phyloP scores from a whole-genome alignment of 1,140 invertebrate genomes.

The Lethocerus indicus region DNA sequence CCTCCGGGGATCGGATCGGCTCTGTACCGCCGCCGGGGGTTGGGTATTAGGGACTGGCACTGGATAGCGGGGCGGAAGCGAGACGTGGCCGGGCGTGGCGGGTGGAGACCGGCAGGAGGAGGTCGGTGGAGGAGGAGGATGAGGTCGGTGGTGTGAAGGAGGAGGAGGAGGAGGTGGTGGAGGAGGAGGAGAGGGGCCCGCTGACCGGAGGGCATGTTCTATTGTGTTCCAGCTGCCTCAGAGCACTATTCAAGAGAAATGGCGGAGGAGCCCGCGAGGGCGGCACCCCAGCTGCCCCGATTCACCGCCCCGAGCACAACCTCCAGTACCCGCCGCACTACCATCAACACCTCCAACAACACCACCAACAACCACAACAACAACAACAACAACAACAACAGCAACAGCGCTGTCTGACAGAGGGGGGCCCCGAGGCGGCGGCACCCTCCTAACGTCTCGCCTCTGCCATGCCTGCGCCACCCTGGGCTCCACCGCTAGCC shows the following conservation, averaged over 20 bases:
- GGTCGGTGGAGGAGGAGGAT: no score
- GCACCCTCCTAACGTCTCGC: not conserved
- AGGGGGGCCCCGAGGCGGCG: not conserved
- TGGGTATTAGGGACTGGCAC: no score
- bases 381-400: not conserved
- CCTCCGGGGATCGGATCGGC: no score
- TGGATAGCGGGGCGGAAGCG: no score
- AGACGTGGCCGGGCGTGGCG: no score
- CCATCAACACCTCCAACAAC: not conserved
- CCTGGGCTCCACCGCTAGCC: not conserved
- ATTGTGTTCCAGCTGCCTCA: conserved; percentile 37
- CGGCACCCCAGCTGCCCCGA: conserved; percentile 45
- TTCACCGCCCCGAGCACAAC: conserved; percentile 24
- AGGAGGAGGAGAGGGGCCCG: no score
- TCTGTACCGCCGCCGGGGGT: no score
- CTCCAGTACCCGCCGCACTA: not conserved
- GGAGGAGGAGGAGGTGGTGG: no score
- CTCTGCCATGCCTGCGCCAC: not conserved
- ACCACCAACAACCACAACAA: not conserved
- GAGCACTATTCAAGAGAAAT: conserved; percentile 40
- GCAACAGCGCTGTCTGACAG: conserved; percentile 4
- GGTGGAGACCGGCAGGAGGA: no score
- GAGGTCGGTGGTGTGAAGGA: no score
- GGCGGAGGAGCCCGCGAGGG: conserved; percentile 31
- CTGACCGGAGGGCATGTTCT: no score